phyloP scores from a whole-genome alignment of 2,113 vertebrate genomes.

The Scatophagus argus region DNA sequence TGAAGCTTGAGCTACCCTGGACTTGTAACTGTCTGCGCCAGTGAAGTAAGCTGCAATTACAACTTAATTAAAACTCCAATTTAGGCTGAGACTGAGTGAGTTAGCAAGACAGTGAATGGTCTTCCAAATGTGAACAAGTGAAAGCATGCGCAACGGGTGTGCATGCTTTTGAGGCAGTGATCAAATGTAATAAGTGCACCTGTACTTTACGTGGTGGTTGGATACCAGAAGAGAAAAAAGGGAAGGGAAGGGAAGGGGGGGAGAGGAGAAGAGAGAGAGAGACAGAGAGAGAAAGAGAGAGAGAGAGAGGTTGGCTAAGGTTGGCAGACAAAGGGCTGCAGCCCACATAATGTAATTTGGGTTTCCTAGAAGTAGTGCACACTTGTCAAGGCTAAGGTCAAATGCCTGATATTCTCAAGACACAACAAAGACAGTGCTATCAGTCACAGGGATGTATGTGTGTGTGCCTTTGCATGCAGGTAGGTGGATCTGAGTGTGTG shows the following conservation, averaged over 20 bases:
- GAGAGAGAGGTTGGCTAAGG: conserved; percentile 30
- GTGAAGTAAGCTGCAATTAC: conserved; percentile 35
- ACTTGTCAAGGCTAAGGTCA: conserved; percentile 79
- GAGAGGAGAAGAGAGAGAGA: not conserved
- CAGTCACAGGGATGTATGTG: conserved; percentile 34
- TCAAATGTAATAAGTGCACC: conserved; percentile 9
- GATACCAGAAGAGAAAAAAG: not conserved
- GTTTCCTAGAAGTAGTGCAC: conserved; percentile 66
- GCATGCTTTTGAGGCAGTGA: not conserved
- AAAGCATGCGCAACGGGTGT: not conserved
- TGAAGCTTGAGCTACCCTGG: conserved; percentile 4
- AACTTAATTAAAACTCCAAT: conserved; percentile 60
- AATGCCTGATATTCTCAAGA: conserved; percentile 77
- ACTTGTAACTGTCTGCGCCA: conserved; percentile 13
- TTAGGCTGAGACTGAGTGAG: conserved; percentile 25
- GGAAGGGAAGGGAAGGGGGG: not conserved
- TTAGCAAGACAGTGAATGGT: conserved; percentile 19
- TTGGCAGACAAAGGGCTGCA: conserved; percentile 69
- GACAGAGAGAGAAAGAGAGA: not conserved
- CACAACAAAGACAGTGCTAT: conserved; percentile 78
- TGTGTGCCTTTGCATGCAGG: not conserved
- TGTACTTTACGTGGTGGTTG: conserved; percentile 16
- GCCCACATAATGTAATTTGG: conserved; percentile 74
- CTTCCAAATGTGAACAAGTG: not conserved
- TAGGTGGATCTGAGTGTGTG: conserved; percentile 11